phyloP scores from a whole-genome alignment of 2,888 invertebrate genomes.

The Clivina fossor region DNA sequence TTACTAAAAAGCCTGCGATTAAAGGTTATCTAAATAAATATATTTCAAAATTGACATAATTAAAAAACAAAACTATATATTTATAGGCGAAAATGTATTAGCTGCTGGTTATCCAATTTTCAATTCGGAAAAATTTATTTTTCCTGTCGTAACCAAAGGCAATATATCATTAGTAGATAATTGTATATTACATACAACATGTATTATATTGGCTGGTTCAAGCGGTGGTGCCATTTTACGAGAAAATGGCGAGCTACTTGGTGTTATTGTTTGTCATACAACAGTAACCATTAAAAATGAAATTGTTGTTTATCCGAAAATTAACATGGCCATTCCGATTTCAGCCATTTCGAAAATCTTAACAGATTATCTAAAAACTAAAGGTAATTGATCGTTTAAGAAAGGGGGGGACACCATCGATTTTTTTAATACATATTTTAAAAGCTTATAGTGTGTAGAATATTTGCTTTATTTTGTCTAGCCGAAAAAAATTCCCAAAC shows the following conservation, averaged over 20 bases:
- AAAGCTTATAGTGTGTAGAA: too few species aligned
- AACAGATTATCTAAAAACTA: conserved; percentile 53
- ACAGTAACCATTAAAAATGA: conserved; percentile 47
- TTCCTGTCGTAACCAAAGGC: conserved; percentile 60
- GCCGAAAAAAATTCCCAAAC: too few species aligned
- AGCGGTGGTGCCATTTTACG: conserved; percentile 65
- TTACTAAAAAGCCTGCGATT: conserved; percentile 10
- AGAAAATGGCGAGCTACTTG: conserved; percentile 55
- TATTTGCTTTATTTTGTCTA: too few species aligned
- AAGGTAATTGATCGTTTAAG: conserved; percentile 49
- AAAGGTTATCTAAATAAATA: conserved; percentile 10
- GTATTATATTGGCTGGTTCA: conserved; percentile 64
- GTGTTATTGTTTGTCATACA: conserved; percentile 62
- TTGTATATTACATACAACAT: conserved; percentile 63
- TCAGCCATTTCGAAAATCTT: conserved; percentile 52
- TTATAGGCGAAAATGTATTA: conserved; percentile 60
- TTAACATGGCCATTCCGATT: conserved; percentile 65
- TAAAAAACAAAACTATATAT: too few species aligned
- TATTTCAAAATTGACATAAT: not conserved
- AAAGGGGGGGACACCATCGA: too few species aligned
- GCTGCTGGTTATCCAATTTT: conserved; percentile 64
- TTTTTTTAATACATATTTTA: too few species aligned
- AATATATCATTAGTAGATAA: conserved; percentile 58
- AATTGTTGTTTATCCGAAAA: conserved; percentile 58
- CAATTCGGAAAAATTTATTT: conserved; percentile 51